A percentile compares a stretch with the other conserved stretches of the same genome.
These are phyloP conservation scores for Hippocampus comes DNA, from an alignment of 2,113 vertebrate genomes.

Conservation along the genomic window DNA sequence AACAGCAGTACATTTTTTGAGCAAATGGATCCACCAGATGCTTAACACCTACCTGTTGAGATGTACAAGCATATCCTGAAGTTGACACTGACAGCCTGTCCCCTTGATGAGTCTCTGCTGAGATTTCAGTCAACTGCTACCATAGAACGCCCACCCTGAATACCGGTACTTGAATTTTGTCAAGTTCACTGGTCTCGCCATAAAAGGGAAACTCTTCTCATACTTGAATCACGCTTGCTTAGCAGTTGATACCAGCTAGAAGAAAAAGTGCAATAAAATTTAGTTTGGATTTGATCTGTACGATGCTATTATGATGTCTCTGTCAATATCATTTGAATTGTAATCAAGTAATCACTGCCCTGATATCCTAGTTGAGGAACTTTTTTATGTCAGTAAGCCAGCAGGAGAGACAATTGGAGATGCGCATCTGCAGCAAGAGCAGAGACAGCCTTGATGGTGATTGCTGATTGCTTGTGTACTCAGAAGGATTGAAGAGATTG, in stretches of 20 bases:
- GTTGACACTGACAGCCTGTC: conserved; percentile 3
- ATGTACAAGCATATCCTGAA: background rate
- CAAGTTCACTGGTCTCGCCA: background rate
- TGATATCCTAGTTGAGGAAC: conserved; percentile 8
- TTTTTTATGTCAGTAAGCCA: conserved; percentile 17
- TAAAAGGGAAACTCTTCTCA: background rate
- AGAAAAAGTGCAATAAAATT: background rate
- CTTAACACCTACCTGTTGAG: conserved; percentile 4
- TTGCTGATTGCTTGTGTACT: conserved; percentile 49
- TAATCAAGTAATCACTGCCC: background rate
- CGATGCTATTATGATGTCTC: background rate
- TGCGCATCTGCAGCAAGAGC: conserved; percentile 20
- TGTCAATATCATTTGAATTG: background rate
- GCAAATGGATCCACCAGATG: background rate
- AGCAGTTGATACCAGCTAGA: background rate
- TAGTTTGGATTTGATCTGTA: background rate
- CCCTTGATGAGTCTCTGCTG: background rate
- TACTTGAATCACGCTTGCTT: background rate
- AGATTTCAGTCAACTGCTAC: background rate
- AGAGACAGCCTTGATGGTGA: conserved; percentile 17
- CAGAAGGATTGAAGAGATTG: conserved; percentile 46
- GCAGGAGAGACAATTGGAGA: conserved; percentile 9
- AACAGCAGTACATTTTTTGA: background rate
- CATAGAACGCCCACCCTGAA: conserved; percentile 1
- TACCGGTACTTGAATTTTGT: background rate